Conservation (phyloP, 1,140 invertebrate species). For the Papilio machaon region DNA sequence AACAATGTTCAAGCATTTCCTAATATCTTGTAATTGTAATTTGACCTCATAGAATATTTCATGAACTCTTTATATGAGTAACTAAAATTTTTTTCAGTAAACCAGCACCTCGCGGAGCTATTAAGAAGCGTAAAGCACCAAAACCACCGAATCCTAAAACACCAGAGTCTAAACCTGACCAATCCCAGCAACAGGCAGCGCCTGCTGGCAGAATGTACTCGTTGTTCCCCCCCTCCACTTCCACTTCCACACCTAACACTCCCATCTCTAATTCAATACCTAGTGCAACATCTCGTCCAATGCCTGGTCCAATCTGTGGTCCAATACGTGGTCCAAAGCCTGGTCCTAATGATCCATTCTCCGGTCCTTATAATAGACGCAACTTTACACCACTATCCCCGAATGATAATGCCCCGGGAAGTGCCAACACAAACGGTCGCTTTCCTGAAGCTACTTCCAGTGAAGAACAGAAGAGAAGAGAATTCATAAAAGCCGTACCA, state of each 20-base stretch:
- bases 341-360: background rate
- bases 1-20: no score
- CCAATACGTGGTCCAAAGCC: background rate
- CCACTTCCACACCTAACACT: background rate
- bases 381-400: background rate
- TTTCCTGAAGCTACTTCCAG: background rate
- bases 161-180: background rate
- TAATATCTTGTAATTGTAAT: no score
- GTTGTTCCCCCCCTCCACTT: background rate
- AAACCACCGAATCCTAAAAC: background rate
- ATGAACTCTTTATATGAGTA: no score
- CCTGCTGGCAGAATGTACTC: background rate
- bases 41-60: no score
- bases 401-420: background rate
- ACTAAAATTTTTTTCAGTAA: background rate
- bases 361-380: background rate
- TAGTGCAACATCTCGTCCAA: background rate
- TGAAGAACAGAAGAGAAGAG: background rate
- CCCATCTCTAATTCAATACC: background rate
- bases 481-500: no score
- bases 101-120: background rate
- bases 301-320: background rate
- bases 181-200: background rate
- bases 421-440: background rate
- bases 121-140: slow-evolving; percentile 8